Evolutionary conservation across 1,140 invertebrate genomes (phyloP).

Genomic region (Monomorium pharaonis): DNA sequence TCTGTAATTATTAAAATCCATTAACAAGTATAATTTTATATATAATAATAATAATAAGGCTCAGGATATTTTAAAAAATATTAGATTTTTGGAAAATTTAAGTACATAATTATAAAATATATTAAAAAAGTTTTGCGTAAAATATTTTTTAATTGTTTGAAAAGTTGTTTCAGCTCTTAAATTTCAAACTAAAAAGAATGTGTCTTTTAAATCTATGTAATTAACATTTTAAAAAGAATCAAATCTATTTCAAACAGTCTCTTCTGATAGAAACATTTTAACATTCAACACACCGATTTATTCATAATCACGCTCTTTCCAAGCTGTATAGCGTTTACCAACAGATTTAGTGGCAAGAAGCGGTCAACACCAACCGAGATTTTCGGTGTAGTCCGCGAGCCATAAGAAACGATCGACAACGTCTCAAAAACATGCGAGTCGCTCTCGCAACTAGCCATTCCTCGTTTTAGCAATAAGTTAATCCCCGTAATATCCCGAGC

Average conservation of each 20-base stretch:
- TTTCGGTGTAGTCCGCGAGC: neutral
- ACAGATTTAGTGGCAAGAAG: neutral
- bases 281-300: neutral
- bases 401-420: neutral
- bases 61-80: neutral
- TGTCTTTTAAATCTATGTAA: neutral
- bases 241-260: neutral
- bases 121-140: neutral
- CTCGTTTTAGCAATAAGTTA: conserved; percentile 45
- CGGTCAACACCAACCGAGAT: neutral
- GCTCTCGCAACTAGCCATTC: neutral
- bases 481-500: neutral
- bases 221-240: neutral
- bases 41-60: no score
- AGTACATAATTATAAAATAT: neutral
- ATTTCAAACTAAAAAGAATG: no score
- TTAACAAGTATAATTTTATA: neutral
- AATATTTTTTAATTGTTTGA: no score
- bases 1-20: neutral
- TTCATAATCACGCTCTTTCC: neutral
- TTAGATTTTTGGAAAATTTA: neutral
- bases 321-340: neutral
- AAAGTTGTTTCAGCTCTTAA: no score
- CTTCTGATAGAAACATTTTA: neutral
- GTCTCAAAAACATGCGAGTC: neutral